Base-by-base conservation (phyloP, 2,113 vertebrate species). In the Penelope pileata region DNA sequence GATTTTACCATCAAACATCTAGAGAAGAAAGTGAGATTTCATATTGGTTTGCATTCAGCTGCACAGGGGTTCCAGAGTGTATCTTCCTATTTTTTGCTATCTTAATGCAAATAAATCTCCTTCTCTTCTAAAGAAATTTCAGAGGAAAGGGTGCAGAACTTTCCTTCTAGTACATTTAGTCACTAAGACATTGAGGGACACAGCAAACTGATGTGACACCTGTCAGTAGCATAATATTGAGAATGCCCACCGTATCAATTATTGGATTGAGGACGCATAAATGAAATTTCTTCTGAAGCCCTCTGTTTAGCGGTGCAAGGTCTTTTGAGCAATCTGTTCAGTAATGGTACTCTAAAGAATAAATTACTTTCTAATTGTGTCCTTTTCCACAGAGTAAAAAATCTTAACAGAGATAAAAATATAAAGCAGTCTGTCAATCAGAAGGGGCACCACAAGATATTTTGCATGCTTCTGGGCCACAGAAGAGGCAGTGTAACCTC, bases 21-120 rank as follows among this genome's bases (percentile, higher is more conserved):
- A 48, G 40, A 80, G 47, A 75, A 53, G 30, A 83, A 29, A 21
- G 15, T 64, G 48, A 77, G 34, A 54, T 8, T 27, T 73, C 42
- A 51, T 18, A 62, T 3, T 0, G 0, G 10, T 70, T 42, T 77
- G 42, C 7, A 9, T 16, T 58, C 27, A 73, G 66, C n/a, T 58
- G 38, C 67, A 83, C 2, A 58, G 23, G 22, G n/a, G 26, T 32
- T 69, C 36, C 22, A 88, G 29, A 78, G 40, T 26, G 26, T 12
- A n/a, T 10, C 16, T 45, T 73, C 21, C 29, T 45, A 4, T 32
- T 69, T 53, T 67, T 60, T 48, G n/a, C 38, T 60, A 5, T 47
- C 38, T 53, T 53, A 60, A 67, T 16, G n/a, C 63, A 80, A 87
- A 84, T 12, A 60, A 62, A 64, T 34, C 16, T 77, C 77, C 43